These are phyloP conservation scores for cat (Felis catus) DNA, from an alignment of 2,113 vertebrate species.

Conservation along the genomic window F.catus_Fca126_mat1.0 CM031415.1:185756501-185757000, in stretches of 20 bases:
- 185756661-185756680: neutral
- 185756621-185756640: neutral
- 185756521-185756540: neutral
- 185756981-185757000: constrained; percentile 91
- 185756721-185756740: constrained; percentile 40
- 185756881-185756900: constrained; percentile 92
- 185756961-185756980: constrained; percentile 87
- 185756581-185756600: constrained; percentile 18
- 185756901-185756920: constrained; percentile 90
- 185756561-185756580: constrained; percentile 30
- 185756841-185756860: constrained; percentile 76
- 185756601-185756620: neutral
- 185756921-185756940: constrained; percentile 89
- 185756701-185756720: neutral
- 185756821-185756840: constrained; percentile 72
- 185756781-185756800: constrained; percentile 63
- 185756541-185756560: constrained; percentile 53
- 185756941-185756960: constrained; percentile 91
- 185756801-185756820: constrained; percentile 80
- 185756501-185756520: constrained; percentile 78
- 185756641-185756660: neutral
- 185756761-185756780: constrained; percentile 69
- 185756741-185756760: constrained; percentile 67
- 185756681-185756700: neutral
- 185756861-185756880: constrained; percentile 78